A percentile compares a stretch with the other conserved stretches of the same genome.
These are phyloP conservation scores for Drosophila pachea DNA, from an alignment of 1,140 invertebrate species.

Conservation along the genomic window DNA sequence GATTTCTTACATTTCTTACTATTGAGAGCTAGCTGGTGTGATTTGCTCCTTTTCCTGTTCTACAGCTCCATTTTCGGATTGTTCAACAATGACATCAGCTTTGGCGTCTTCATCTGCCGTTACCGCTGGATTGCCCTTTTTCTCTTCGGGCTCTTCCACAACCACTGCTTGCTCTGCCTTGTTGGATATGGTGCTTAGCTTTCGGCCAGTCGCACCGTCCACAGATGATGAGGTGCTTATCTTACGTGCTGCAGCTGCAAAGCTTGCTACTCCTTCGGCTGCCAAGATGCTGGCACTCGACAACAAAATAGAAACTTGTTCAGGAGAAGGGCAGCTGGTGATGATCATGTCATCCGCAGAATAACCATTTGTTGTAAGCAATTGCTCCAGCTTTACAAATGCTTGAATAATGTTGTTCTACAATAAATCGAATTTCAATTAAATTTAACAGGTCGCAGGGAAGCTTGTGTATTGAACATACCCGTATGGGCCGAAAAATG, in stretches of 20 bases:
- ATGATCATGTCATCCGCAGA: slow-evolving; percentile 89
- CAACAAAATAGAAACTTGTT: slow-evolving; percentile 93
- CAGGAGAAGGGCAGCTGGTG: slow-evolving; percentile 92
- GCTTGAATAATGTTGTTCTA: slow-evolving; percentile 93
- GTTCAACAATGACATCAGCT: background rate
- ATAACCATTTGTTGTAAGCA: slow-evolving; percentile 86
- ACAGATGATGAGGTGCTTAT: slow-evolving; percentile 64
- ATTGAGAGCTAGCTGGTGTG: slow-evolving; percentile 8
- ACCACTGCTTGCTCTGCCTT: slow-evolving; percentile 39
- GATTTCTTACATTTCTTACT: slow-evolving; percentile 52
- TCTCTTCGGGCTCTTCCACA: slow-evolving; percentile 4
- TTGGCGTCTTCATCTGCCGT: background rate
- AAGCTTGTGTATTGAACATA: slow-evolving; percentile 77
- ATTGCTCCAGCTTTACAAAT: slow-evolving; percentile 90
- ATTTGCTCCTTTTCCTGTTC: background rate
- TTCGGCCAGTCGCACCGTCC: slow-evolving; percentile 42
- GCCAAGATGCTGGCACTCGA: slow-evolving; percentile 85
- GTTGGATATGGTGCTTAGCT: slow-evolving; percentile 53
- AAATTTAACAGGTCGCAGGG: background rate
- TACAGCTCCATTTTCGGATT: slow-evolving; percentile 4
- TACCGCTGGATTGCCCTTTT: background rate
- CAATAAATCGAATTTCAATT: slow-evolving; percentile 58
- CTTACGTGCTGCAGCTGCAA: slow-evolving; percentile 70
- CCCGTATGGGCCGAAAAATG: slow-evolving; percentile 94
- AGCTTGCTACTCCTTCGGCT: slow-evolving; percentile 71